Evolutionary conservation across 2,113 vertebrate species (phyloP).

Genomic region (Bubo bubo): DNA sequence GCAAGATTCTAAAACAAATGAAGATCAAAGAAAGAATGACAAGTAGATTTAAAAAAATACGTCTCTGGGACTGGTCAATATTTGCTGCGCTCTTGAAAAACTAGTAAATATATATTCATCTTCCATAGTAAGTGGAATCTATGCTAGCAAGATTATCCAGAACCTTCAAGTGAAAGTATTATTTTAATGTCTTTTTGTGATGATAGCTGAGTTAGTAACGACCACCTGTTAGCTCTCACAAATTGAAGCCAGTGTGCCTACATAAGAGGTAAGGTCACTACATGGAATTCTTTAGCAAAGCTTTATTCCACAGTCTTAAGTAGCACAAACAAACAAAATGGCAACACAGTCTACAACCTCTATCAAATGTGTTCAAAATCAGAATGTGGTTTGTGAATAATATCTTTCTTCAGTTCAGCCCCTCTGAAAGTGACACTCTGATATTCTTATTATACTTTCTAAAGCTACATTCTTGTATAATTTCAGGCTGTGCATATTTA

Average conservation of each 20-base stretch:
- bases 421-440: neutral
- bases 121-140: slow-evolving; percentile 2
- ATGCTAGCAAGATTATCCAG: neutral
- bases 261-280: neutral
- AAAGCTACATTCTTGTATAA: neutral
- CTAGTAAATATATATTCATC: slow-evolving; percentile 30
- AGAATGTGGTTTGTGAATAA: neutral
- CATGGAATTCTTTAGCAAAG: neutral
- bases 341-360: neutral
- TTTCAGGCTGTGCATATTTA: neutral
- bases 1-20: slow-evolving; percentile 52
- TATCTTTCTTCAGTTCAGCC: neutral
- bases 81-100: slow-evolving; percentile 49
- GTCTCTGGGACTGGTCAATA: neutral
- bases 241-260: neutral
- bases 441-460: neutral
- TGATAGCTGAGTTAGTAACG: neutral
- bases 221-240: slow-evolving; percentile 17
- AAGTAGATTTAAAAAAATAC: slow-evolving; percentile 58
- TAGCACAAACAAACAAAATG: neutral
- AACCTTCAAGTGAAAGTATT: neutral
- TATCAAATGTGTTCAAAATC: neutral
- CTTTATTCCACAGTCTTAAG: neutral
- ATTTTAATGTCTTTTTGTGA: neutral
- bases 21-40: slow-evolving; percentile 75